Evolutionary conservation across 2,797 vertebrate genomes (phyloP).

Genomic region (Hyperoplus lanceolatus): DNA sequence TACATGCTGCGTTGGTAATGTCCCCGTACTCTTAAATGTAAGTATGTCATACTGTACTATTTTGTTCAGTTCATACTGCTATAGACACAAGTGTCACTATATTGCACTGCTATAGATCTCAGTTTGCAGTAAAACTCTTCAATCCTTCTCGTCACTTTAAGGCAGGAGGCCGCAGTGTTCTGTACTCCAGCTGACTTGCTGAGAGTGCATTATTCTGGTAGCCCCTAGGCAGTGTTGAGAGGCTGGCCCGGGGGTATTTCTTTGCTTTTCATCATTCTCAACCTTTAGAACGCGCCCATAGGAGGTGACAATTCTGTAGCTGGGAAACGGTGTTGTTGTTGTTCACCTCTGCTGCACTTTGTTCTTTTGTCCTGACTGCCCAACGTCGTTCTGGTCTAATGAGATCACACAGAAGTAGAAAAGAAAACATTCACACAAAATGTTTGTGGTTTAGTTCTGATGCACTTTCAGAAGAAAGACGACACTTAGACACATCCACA

Average conservation of each 20-base stretch:
- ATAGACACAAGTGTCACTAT: neutral
- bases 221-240: constrained; percentile 76
- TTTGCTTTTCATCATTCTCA: constrained; percentile 81
- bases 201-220: constrained; percentile 68
- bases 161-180: constrained; percentile 41
- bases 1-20: no score
- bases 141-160: constrained; percentile 26
- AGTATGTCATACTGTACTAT: no score
- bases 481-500: neutral
- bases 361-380: constrained; percentile 53
- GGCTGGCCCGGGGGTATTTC: constrained; percentile 75
- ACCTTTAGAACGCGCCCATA: constrained; percentile 74
- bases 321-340: constrained; percentile 49
- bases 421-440: constrained; percentile 30
- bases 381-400: constrained; percentile 55
- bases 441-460: constrained; percentile 21
- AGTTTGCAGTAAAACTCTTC: constrained; percentile 37
- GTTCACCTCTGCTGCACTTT: constrained; percentile 57
- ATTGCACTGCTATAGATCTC: neutral
- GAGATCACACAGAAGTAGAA: constrained; percentile 52
- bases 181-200: constrained; percentile 73
- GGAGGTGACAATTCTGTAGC: constrained; percentile 65
- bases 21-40: no score
- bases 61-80: neutral
- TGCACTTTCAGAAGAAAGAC: neutral